phyloP scores from a whole-genome alignment of 2,888 invertebrate genomes.

The Drosophila sordidula region DNA sequence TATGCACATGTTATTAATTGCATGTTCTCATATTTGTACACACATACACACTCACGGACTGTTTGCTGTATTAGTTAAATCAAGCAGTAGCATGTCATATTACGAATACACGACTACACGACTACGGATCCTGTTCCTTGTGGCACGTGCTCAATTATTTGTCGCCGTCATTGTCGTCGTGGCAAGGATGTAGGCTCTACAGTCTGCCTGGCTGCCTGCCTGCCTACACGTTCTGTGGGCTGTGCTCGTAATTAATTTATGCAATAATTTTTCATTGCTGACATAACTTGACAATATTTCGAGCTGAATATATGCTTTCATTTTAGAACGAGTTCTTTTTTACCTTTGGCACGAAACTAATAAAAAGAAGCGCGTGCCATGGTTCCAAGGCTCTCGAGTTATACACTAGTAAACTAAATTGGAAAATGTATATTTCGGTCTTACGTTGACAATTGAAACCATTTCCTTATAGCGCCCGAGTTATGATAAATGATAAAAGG shows the following conservation, averaged over 20 bases:
- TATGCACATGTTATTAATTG: conserved; percentile 69
- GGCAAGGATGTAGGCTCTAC: conserved; percentile 38
- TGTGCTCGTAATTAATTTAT: conserved; percentile 74
- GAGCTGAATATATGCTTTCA: conserved; percentile 54
- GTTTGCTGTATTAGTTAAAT: conserved; percentile 36
- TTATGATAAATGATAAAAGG: conserved; percentile 70
- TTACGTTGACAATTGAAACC: conserved; percentile 64
- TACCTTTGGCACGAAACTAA: conserved; percentile 15
- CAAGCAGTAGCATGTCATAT: conserved; percentile 58
- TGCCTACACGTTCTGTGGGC: conserved; percentile 50
- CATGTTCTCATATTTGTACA: conserved; percentile 37
- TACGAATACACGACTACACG: conserved; percentile 58
- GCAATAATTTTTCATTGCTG: conserved; percentile 79
- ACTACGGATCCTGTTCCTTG: conserved; percentile 25
- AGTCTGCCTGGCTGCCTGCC: conserved; percentile 16
- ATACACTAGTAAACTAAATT: conserved; percentile 38
- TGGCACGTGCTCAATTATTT: conserved; percentile 70
- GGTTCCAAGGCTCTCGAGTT: conserved; percentile 4
- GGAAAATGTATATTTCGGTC: conserved; percentile 29
- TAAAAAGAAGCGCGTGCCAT: conserved; percentile 45
- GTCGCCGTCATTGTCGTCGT: conserved; percentile 25
- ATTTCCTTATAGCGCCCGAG: conserved; percentile 37
- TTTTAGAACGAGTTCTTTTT: conserved; percentile 51
- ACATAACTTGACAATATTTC: conserved; percentile 71
- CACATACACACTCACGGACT: neutral